Base-by-base conservation (phyloP, 2,888 invertebrate genomes). In the Tigriopus californicus region DNA sequence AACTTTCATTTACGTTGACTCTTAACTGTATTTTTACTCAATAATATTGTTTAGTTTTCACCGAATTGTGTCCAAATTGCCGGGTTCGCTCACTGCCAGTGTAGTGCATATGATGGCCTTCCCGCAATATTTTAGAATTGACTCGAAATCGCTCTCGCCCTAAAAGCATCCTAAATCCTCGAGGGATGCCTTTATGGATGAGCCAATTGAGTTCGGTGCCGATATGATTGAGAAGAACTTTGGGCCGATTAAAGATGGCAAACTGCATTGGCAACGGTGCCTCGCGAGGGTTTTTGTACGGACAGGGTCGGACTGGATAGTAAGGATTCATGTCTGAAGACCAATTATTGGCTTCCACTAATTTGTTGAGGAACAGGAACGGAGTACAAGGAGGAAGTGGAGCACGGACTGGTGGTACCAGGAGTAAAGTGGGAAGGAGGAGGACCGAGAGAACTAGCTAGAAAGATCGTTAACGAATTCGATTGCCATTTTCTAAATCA, bases 291-390 rank as follows among this genome's bases (percentile, higher is more conserved):
- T 54, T 24, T 40, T 33, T 11, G 15, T 54, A 54, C 10, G 54
- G 54, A n/a, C 54, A 54, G 8, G 54, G 54, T 12, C 15, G 18
- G 41, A 54, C 54, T 1, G 54, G 54, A 24, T 54, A 54, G 6
- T 40, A 54, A 13, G 41, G 41, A 15, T 54, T 54, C 54, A 54
- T 54, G 4, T 54, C 54, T 41, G 54, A 54, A 2, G 54, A 54
- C 54, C 54, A 54, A 41, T 54, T 54, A 24, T 54, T 54, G 18
- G 41, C 15, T 15, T 54, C 54, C n/a, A 54, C 41, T 2, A 54
- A 10, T 54, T 54, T 54, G 18, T 54, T 54, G 12, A 54, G 4
- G 10, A 33, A 41, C 18, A 40, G 22, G 54, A 54, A 54, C 10
- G 54, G 54, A 8, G 54, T 41, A n/a, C 54, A 54, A 1, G 54